A percentile compares a stretch with the other conserved stretches of the same genome.
These are phyloP conservation scores for Porites australiensis DNA, from an alignment of 64 coral and sea anemone genomes.

Conservation along the genomic window DNA sequence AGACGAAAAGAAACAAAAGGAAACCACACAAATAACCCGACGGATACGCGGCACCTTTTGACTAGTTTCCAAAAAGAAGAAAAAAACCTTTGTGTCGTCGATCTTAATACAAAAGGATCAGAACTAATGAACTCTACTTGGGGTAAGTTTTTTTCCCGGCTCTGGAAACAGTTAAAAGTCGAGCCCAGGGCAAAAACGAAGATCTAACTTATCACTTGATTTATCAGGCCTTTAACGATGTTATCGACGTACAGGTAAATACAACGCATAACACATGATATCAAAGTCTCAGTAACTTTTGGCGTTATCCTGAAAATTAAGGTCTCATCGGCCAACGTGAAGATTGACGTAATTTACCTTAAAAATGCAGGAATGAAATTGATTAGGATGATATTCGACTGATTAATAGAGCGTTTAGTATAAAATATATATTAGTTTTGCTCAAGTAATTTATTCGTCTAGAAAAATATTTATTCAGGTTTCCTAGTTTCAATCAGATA, in stretches of 20 bases:
- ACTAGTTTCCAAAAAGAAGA: background rate
- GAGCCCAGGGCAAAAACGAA: background rate
- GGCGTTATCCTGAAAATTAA: background rate
- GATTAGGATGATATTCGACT: background rate
- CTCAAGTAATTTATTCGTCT: slow-evolving; percentile 15
- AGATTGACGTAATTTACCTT: background rate
- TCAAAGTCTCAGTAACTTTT: too few species aligned
- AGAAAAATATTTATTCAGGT: slow-evolving; percentile 41
- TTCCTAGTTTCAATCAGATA: slow-evolving; percentile 50
- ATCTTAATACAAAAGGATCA: too few species aligned
- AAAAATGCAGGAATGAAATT: slow-evolving; percentile 12
- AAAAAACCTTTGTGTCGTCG: too few species aligned
- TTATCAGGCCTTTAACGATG: background rate
- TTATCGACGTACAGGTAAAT: background rate
- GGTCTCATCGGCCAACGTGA: background rate
- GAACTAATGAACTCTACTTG: too few species aligned
- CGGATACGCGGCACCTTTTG: background rate
- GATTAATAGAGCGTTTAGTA: background rate
- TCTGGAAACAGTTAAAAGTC: too few species aligned
- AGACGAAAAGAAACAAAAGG: background rate
- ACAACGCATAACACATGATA: too few species aligned
- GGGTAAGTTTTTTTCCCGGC: too few species aligned
- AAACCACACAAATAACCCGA: background rate
- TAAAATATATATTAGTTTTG: slow-evolving; percentile 39
- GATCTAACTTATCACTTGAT: background rate